phyloP scores from a whole-genome alignment of 2,113 vertebrate species.

The Vombatus ursinus region DNA sequence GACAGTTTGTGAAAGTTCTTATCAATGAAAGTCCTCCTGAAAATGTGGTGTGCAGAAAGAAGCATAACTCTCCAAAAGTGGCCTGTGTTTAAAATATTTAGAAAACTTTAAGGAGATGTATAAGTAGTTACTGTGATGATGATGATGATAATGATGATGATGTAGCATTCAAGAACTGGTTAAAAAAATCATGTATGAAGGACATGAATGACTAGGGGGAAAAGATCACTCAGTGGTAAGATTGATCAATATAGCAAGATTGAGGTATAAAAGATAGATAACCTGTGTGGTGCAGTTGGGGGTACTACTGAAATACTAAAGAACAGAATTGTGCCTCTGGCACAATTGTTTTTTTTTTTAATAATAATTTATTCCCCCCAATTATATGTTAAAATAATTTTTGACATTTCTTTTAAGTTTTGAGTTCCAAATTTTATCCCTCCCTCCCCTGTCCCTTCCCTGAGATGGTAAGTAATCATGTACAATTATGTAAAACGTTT shows the following conservation, averaged over 20 bases:
- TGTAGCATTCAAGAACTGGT: not conserved
- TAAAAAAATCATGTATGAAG: not conserved
- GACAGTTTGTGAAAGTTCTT: not conserved
- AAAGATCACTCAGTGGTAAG: not conserved
- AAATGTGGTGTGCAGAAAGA: not conserved
- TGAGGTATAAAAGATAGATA: not conserved
- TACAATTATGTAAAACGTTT: not conserved
- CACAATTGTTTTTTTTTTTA: not conserved
- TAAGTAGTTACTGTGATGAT: not conserved
- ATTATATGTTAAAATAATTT: not conserved
- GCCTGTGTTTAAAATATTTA: not conserved
- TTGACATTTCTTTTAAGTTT: too few species aligned
- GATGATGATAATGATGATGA: not conserved
- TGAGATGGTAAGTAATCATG: not conserved
- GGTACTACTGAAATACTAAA: not conserved
- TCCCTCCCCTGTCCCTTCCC: not conserved
- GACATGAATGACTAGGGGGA: not conserved
- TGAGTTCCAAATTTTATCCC: too few species aligned
- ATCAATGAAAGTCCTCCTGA: not conserved
- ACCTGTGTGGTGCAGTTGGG: not conserved
- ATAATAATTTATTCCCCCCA: not conserved
- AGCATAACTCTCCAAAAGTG: not conserved
- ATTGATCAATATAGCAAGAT: not conserved
- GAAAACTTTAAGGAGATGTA: not conserved
- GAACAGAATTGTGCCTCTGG: not conserved